Evolutionary conservation across 2,113 vertebrate genomes (phyloP).

Genomic region (Gambusia affinis): DNA sequence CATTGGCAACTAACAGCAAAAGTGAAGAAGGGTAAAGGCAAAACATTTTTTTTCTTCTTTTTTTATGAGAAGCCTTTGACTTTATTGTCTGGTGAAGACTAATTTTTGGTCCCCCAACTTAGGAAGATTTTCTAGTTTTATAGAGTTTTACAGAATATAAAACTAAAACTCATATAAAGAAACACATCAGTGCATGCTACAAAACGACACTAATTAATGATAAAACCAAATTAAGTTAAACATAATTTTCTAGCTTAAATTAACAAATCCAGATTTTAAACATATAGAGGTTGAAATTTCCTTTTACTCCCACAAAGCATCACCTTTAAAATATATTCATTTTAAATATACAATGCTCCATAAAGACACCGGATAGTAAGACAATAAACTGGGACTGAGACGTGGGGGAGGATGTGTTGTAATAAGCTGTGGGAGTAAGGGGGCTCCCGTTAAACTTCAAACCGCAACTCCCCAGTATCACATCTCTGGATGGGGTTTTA

Average conservation of each 20-base stretch:
- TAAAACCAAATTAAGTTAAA: neutral
- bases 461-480: slow-evolving; percentile 43
- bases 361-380: slow-evolving; percentile 40
- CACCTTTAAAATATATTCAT: neutral
- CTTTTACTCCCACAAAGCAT: neutral
- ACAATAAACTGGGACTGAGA: slow-evolving; percentile 41
- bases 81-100: too few relatives aligned
- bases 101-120: too few relatives aligned
- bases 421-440: slow-evolving; percentile 3
- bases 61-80: too few relatives aligned
- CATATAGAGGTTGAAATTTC: neutral
- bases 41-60: too few relatives aligned
- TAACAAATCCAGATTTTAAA: neutral
- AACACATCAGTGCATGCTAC: neutral
- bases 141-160: too few relatives aligned
- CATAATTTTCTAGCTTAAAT: neutral
- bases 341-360: slow-evolving; percentile 6
- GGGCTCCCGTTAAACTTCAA: slow-evolving; percentile 43
- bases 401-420: slow-evolving; percentile 17
- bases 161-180: neutral
- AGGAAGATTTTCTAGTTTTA: too few relatives aligned
- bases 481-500: slow-evolving; percentile 48
- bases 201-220: neutral
- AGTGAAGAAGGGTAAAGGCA: too few relatives aligned
- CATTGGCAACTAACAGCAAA: too few relatives aligned